Conservation (phyloP, 1,140 invertebrate genomes). For the Drosophila teissieri region DNA sequence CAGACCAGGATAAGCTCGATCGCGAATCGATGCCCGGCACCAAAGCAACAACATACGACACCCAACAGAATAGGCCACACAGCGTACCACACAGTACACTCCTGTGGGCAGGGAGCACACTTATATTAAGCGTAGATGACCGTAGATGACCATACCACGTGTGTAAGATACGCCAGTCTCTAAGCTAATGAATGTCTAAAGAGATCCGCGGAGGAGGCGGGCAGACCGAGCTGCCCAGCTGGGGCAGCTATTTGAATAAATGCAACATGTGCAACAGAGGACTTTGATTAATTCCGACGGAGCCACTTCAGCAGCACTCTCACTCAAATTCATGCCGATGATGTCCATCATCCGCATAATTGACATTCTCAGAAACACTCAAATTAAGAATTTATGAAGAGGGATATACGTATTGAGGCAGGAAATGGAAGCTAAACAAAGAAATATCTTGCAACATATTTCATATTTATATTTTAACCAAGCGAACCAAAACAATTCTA, state of each 20-base stretch:
- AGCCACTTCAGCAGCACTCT: too few relatives aligned
- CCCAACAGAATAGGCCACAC: neutral
- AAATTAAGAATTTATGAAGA: too few relatives aligned
- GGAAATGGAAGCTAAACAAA: too few relatives aligned
- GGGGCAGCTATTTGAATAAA: constrained; percentile 29
- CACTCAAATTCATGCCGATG: too few relatives aligned
- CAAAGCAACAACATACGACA: constrained; percentile 11
- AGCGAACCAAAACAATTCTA: too few relatives aligned
- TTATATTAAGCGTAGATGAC: constrained; percentile 1
- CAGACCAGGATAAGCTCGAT: neutral
- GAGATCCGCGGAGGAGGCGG: neutral
- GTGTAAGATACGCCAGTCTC: constrained; percentile 27
- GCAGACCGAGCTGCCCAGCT: constrained; percentile 3
- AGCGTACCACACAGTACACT: neutral
- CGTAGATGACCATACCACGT: constrained; percentile 7
- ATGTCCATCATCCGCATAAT: too few relatives aligned
- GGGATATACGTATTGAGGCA: too few relatives aligned
- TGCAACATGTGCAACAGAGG: constrained; percentile 15
- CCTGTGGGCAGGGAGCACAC: neutral
- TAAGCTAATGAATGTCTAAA: constrained; percentile 22
- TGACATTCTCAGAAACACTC: too few relatives aligned
- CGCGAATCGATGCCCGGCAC: constrained; percentile 7
- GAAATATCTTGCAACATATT: too few relatives aligned
- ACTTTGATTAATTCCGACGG: neutral
- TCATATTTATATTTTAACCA: too few relatives aligned